These are phyloP conservation scores for Macropis europaea DNA, from an alignment of 2,888 invertebrate genomes.

Conservation along the genomic window DNA sequence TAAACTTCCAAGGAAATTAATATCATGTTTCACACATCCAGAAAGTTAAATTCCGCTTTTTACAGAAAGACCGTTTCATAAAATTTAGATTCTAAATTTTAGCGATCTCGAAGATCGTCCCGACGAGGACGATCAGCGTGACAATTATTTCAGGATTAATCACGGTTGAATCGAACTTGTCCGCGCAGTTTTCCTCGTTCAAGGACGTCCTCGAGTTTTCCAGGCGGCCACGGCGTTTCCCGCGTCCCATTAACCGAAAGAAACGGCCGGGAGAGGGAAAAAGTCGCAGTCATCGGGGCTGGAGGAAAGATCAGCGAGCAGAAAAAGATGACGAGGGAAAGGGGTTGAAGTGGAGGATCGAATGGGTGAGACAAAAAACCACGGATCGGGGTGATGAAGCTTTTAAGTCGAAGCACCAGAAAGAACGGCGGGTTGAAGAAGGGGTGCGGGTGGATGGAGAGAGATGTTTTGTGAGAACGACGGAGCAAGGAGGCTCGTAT, in stretches of 20 bases:
- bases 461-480: slow-evolving; percentile 51
- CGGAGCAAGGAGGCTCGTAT: slow-evolving; percentile 43
- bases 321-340: not conserved
- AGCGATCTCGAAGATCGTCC: not conserved
- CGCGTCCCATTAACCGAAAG: slow-evolving; percentile 17
- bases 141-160: not conserved
- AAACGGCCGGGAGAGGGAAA: not conserved
- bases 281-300: not conserved
- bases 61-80: not conserved
- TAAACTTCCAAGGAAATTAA: too few relatives aligned
- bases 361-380: slow-evolving; percentile 36
- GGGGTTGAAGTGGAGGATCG: slow-evolving; percentile 40
- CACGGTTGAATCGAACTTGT: not conserved
- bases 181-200: not conserved
- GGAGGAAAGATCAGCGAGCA: slow-evolving; percentile 23
- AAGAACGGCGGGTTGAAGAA: slow-evolving; percentile 1
- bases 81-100: too few relatives aligned
- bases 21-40: too few relatives aligned
- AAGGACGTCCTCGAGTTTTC: not conserved
- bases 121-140: not conserved
- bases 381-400: slow-evolving; percentile 51
- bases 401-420: slow-evolving; percentile 16
- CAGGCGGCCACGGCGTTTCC: not conserved
- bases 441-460: slow-evolving; percentile 1
- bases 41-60: not conserved